Percentiles rank a stretch among this genome's conserved stretches.
phyloP scores from a whole-genome alignment of 2,888 invertebrate species.

The Callyntrura guangdongensis region DNA sequence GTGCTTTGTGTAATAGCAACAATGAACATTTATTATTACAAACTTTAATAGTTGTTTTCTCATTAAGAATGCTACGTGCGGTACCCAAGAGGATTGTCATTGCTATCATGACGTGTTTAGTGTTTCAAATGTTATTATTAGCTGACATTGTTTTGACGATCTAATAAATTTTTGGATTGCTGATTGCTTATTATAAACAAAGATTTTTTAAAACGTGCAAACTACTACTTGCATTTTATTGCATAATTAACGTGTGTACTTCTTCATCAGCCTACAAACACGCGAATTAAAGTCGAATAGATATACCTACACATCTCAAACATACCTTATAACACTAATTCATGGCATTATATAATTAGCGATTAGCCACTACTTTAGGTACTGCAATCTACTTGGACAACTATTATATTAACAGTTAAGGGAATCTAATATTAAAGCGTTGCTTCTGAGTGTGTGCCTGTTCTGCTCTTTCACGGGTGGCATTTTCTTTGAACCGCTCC shows the following conservation, averaged over 20 bases:
- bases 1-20: constrained; percentile 20
- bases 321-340: background rate
- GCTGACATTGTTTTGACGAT: constrained; percentile 63
- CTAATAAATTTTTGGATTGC: constrained; percentile 74
- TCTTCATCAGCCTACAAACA: background rate
- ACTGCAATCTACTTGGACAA: background rate
- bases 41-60: constrained; percentile 21
- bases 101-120: constrained; percentile 46
- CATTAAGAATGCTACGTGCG: constrained; percentile 8
- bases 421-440: background rate
- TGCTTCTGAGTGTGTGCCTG: constrained; percentile 75
- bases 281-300: background rate
- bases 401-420: constrained; percentile 13
- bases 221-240: constrained; percentile 59
- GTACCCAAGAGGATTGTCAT: constrained; percentile 14
- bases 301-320: constrained; percentile 27
- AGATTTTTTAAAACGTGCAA: background rate
- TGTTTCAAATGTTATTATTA: constrained; percentile 68
- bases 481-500: constrained; percentile 64
- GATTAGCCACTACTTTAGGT: background rate
- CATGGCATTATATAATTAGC: background rate
- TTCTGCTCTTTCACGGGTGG: constrained; percentile 79
- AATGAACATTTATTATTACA: constrained; percentile 21
- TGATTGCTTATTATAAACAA: constrained; percentile 67
- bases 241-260: constrained; percentile 34